phyloP scores from a whole-genome alignment of 2,113 vertebrate species.

The Ailuropoda melanoleuca region DNA sequence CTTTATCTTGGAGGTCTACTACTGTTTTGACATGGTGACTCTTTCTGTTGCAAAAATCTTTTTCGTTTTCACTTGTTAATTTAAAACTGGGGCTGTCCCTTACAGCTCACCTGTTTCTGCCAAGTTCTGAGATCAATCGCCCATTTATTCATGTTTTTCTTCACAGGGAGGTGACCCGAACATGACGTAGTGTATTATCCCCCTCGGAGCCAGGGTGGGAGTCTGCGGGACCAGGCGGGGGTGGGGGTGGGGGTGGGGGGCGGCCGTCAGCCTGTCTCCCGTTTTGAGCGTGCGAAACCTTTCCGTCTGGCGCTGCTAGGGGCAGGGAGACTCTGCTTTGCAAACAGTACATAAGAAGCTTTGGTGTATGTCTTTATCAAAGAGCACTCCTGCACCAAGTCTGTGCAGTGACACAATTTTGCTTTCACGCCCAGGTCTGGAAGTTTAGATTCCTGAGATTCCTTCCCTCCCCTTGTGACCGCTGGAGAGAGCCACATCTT shows the following conservation, averaged over 20 bases:
- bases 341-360: not conserved
- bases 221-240: rapidly evolving
- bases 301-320: rapidly evolving
- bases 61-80: not conserved
- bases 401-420: rapidly evolving
- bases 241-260: too few species aligned
- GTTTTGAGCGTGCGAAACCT: not conserved
- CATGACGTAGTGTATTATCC: not conserved
- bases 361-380: not conserved
- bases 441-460: too few species aligned
- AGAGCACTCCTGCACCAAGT: not conserved
- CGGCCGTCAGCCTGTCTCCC: too few species aligned
- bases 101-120: not conserved
- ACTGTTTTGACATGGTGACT: not conserved
- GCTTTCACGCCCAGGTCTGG: rapidly evolving
- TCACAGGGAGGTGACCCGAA: not conserved
- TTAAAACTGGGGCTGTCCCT: not conserved
- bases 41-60: not conserved
- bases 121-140: not conserved
- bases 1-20: not conserved
- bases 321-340: not conserved
- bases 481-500: rapidly evolving
- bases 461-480: rapidly evolving
- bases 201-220: not conserved
- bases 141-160: not conserved